phyloP scores from a whole-genome alignment of 1,140 invertebrate species.

The Drosophila pachea region DNA sequence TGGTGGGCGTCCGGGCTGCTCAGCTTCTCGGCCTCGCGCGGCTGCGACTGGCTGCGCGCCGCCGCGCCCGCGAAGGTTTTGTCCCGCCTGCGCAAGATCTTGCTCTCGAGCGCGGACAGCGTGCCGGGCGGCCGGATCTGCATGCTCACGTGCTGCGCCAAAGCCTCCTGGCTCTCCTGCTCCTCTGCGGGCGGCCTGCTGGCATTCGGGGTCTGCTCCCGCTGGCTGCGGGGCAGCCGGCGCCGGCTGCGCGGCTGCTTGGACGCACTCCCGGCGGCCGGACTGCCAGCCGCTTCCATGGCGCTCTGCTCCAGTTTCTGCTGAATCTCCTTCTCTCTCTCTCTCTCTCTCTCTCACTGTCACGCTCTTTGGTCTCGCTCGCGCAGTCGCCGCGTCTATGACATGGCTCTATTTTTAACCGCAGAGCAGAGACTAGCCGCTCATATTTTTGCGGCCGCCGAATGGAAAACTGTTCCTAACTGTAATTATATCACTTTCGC shows the following conservation, averaged over 20 bases:
- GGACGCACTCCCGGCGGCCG: too few relatives aligned
- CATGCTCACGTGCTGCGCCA: constrained; percentile 64
- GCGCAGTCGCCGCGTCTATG: background rate
- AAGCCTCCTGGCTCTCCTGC: background rate
- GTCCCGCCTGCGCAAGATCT: constrained; percentile 71
- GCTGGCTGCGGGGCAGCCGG: constrained; percentile 67
- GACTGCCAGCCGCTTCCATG: constrained; percentile 39
- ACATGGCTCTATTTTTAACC: constrained; percentile 63
- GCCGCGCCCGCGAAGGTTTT: constrained; percentile 61
- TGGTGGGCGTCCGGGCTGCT: constrained; percentile 64
- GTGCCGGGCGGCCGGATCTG: constrained; percentile 69
- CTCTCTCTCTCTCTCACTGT: background rate
- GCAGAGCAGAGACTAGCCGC: constrained; percentile 21
- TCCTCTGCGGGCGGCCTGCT: constrained; percentile 57
- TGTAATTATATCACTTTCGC: constrained; percentile 68
- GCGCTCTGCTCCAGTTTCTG: constrained; percentile 29
- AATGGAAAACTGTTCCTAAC: constrained; percentile 44
- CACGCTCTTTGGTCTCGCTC: background rate
- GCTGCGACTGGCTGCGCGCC: constrained; percentile 79
- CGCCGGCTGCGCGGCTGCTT: constrained; percentile 54
- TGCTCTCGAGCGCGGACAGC: constrained; percentile 74
- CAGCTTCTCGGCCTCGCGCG: constrained; percentile 73
- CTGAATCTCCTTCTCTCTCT: background rate
- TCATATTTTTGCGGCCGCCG: constrained; percentile 49
- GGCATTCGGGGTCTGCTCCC: constrained; percentile 81